These are phyloP conservation scores for Cirrhinus mrigala DNA, from an alignment of 2,797 vertebrate genomes.

Conservation along the genomic window DNA sequence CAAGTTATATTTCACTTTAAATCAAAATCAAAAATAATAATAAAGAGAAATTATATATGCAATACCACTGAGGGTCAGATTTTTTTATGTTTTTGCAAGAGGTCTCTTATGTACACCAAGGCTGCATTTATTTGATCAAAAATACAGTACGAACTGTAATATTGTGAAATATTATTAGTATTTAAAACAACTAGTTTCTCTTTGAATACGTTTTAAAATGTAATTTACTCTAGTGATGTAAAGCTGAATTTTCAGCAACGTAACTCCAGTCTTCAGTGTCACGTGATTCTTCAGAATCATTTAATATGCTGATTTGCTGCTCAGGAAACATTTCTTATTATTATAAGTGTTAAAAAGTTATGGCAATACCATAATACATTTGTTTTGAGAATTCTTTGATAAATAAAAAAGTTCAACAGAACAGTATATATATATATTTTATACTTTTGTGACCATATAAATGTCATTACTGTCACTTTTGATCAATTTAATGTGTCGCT, in stretches of 20 bases:
- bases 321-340: neutral
- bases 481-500: too few relatives aligned
- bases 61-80: neutral
- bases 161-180: neutral
- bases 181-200: neutral
- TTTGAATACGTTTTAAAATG: neutral
- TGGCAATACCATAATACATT: neutral
- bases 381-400: neutral
- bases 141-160: neutral
- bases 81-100: neutral
- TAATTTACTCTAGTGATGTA: neutral
- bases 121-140: neutral
- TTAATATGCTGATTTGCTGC: neutral
- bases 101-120: neutral
- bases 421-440: too few relatives aligned
- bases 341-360: neutral
- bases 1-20: neutral
- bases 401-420: neutral
- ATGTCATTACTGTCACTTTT: too few relatives aligned
- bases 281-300: neutral
- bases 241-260: neutral
- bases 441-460: too few relatives aligned
- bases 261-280: neutral
- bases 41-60: neutral
- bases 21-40: neutral